Percentiles rank a stretch among this genome's conserved stretches.
Evolutionary conservation across 2,888 invertebrate species (phyloP).

Genomic region (Mellilla xanthometata): DNA sequence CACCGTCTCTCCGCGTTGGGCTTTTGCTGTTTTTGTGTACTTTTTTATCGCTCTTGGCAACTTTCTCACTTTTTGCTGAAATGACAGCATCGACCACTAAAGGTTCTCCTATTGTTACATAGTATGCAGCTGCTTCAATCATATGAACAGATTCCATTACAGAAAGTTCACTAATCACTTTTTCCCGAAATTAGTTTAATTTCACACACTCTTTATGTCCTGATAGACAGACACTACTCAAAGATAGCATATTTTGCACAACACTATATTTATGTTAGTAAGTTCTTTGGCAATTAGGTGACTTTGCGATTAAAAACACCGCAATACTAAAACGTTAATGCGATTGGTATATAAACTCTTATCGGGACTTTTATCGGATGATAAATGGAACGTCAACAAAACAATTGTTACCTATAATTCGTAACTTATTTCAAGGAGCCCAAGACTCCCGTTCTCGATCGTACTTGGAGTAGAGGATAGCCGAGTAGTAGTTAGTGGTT

Average conservation of each 20-base stretch:
- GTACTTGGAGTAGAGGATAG: no score
- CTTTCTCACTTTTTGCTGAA: conserved; percentile 1
- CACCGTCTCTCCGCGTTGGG: neutral
- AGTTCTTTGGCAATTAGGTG: neutral
- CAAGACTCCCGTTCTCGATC: no score
- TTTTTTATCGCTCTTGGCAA: conserved; percentile 6
- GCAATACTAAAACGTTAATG: conserved; percentile 17
- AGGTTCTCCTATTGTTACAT: conserved; percentile 16
- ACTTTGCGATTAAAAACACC: conserved; percentile 11
- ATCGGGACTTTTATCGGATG: conserved; percentile 19
- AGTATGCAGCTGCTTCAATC: conserved; percentile 31
- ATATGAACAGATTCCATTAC: conserved; percentile 38
- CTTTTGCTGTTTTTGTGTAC: conserved; percentile 13
- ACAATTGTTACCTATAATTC: neutral
- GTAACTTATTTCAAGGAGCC: no score
- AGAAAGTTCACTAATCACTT: neutral
- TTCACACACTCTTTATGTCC: no score
- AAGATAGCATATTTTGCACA: no score
- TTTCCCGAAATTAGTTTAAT: no score
- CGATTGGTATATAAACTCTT: conserved; percentile 16
- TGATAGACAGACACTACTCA: no score
- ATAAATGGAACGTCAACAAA: conserved; percentile 16
- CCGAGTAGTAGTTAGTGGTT: no score
- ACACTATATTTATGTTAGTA: no score
- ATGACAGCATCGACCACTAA: neutral